Percentiles rank a stretch among this genome's conserved stretches.
Conservation (phyloP, 2,888 invertebrate species). For the Chrysopilus asiliformis region DNA sequence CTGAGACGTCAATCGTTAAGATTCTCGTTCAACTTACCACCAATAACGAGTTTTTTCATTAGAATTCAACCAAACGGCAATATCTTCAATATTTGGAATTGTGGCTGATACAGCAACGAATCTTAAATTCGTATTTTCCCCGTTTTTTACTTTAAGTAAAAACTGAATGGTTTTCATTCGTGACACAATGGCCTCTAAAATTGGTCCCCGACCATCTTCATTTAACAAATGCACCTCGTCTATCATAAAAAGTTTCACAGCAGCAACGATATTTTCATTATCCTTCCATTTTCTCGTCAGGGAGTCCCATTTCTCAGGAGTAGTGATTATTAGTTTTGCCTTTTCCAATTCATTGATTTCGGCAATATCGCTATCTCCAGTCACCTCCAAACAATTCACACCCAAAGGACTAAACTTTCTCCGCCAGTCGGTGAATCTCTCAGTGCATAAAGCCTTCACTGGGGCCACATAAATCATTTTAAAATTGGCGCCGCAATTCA, state of each 20-base stretch:
- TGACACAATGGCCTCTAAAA: conserved; percentile 64
- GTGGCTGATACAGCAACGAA: conserved; percentile 71
- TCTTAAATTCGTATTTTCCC: conserved; percentile 25
- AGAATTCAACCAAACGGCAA: conserved; percentile 56
- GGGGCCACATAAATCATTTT: conserved; percentile 78
- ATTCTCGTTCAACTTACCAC: no score
- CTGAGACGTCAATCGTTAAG: no score
- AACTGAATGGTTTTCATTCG: conserved; percentile 63
- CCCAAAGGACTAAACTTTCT: conserved; percentile 51
- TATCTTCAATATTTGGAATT: conserved; percentile 61
- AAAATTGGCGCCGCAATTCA: conserved; percentile 35
- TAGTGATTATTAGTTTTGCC: conserved; percentile 57
- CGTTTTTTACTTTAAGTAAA: conserved; percentile 1
- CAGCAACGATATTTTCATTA: conserved; percentile 45
- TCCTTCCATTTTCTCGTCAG: conserved; percentile 62
- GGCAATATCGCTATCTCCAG: conserved; percentile 58
- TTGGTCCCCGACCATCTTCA: conserved; percentile 57
- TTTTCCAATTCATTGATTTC: conserved; percentile 41
- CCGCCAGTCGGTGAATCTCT: conserved; percentile 58
- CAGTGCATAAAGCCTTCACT: conserved; percentile 63
- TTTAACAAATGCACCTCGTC: conserved; percentile 69
- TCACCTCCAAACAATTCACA: conserved; percentile 52
- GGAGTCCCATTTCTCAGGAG: conserved; percentile 78
- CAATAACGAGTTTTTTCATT: no score
- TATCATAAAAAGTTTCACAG: conserved; percentile 53